Percentiles rank a stretch among this genome's conserved stretches.
These are phyloP conservation scores for Sardinella longiceps DNA, from an alignment of 2,797 vertebrate species.

Conservation along the genomic window DNA sequence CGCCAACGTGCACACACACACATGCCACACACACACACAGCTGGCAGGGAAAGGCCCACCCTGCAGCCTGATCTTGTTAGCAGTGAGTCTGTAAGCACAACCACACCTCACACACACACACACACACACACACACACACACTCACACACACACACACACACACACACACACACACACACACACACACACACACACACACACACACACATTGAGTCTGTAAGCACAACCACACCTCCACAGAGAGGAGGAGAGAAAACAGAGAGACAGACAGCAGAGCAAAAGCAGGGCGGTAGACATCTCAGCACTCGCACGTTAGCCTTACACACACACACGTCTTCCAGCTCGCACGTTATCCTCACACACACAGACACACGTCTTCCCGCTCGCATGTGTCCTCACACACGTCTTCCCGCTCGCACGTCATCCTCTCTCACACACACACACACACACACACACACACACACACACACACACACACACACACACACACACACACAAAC, in stretches of 20 bases:
- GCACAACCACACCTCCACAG: constrained; percentile 65
- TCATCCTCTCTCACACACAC: not conserved
- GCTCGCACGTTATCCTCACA: too few species aligned
- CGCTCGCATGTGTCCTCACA: too few species aligned
- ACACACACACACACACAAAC: not conserved
- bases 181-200: too few species aligned
- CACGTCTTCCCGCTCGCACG: constrained; percentile 29
- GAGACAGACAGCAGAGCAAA: not conserved
- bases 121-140: too few species aligned
- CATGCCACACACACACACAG: constrained; percentile 49
- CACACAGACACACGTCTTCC: not conserved
- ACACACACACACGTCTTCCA: not conserved
- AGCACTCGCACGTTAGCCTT: constrained; percentile 20
- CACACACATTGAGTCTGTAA: constrained; percentile 60
- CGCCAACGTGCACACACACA: constrained; percentile 35
- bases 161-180: too few species aligned
- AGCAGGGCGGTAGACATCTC: not conserved
- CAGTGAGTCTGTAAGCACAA: constrained; percentile 58
- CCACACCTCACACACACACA: too few species aligned
- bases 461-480: constrained; percentile 12
- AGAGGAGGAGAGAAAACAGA: not conserved
- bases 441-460: constrained; percentile 8
- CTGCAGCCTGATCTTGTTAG: constrained; percentile 77
- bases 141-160: constrained; percentile 75
- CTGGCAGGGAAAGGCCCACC: constrained; percentile 68